These are phyloP conservation scores for Aix galericulata DNA, from an alignment of 2,113 vertebrate genomes.

Conservation along the genomic window DNA sequence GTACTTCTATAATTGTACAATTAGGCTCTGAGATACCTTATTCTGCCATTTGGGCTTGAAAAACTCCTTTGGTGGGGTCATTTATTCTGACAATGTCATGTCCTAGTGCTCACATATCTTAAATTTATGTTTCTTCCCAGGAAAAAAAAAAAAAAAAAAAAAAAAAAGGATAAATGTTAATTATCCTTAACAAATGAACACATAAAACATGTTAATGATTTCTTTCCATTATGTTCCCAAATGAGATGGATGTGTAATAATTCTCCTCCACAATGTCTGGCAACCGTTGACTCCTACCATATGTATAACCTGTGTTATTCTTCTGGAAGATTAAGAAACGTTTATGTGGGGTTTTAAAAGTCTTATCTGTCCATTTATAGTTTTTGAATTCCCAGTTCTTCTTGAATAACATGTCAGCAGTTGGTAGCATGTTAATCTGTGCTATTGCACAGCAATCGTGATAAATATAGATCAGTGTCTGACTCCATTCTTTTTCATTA, in stretches of 20 bases:
- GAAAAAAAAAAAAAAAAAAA: not conserved
- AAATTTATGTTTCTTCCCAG: not conserved
- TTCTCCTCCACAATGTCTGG: not conserved
- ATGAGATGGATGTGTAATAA: not conserved
- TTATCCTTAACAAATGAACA: not conserved
- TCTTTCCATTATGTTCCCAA: not conserved
- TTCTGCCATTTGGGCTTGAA: not conserved
- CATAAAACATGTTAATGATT: not conserved
- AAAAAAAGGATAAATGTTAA: not conserved
- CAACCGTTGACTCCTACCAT: not conserved
- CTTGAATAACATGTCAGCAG: not conserved
- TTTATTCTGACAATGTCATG: not conserved
- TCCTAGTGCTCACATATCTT: not conserved
- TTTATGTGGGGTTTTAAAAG: not conserved
- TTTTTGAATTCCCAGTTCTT: not conserved
- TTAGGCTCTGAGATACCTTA: not conserved
- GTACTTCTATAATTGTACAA: not conserved
- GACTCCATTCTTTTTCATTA: not conserved
- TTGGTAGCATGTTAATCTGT: not conserved
- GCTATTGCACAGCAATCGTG: slow-evolving; percentile 16
- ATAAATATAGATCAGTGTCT: slow-evolving; percentile 19
- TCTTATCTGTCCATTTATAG: not conserved
- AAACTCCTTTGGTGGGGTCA: not conserved
- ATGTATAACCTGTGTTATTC: not conserved
- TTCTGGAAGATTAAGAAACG: not conserved